A percentile compares a stretch with the other conserved stretches of the same genome.
Conservation (phyloP, 2,797 vertebrate species). For the Poecilia velifera region DNA sequence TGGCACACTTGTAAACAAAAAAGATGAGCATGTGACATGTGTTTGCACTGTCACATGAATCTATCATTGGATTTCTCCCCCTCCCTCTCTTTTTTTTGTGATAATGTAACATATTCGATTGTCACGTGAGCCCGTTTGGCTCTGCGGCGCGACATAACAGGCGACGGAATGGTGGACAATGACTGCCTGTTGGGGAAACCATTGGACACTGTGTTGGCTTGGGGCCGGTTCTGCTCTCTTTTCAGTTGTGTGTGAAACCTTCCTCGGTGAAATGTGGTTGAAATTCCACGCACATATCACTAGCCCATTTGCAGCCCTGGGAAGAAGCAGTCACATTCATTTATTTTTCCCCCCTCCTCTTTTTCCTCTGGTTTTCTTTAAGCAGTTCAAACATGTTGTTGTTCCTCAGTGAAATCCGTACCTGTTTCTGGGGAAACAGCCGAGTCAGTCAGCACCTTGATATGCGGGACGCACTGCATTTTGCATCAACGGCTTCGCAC, state of each 20-base stretch:
- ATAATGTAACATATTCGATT: conserved; percentile 41
- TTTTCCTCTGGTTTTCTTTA: conserved; percentile 10
- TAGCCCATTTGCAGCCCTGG: conserved; percentile 52
- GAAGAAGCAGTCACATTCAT: conserved; percentile 53
- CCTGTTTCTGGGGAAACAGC: conserved; percentile 41
- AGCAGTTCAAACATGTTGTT: conserved; percentile 41
- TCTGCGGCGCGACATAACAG: conserved; percentile 47
- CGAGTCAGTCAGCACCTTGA: conserved; percentile 33
- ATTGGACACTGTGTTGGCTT: conserved; percentile 62
- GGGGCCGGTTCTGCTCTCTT: conserved; percentile 54
- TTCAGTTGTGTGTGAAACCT: conserved; percentile 55
- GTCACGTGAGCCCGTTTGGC: conserved; percentile 45
- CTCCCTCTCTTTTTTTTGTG: conserved; percentile 19
- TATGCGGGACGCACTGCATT: conserved; percentile 23
- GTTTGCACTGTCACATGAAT: conserved; percentile 38
- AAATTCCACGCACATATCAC: conserved; percentile 76
- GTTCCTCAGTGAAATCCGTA: conserved; percentile 35
- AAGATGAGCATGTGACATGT: conserved; percentile 30
- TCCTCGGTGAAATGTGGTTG: conserved; percentile 73
- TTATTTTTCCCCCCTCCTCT: conserved; percentile 18
- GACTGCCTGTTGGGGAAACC: conserved; percentile 67
- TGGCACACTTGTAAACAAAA: conserved; percentile 54
- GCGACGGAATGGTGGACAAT: conserved; percentile 56
- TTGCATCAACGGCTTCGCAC: conserved; percentile 26
- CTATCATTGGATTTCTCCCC: conserved; percentile 35